A percentile compares a stretch with the other conserved stretches of the same genome.
Conservation (phyloP, 2,113 vertebrate genomes). For the Rallus limicola region DNA sequence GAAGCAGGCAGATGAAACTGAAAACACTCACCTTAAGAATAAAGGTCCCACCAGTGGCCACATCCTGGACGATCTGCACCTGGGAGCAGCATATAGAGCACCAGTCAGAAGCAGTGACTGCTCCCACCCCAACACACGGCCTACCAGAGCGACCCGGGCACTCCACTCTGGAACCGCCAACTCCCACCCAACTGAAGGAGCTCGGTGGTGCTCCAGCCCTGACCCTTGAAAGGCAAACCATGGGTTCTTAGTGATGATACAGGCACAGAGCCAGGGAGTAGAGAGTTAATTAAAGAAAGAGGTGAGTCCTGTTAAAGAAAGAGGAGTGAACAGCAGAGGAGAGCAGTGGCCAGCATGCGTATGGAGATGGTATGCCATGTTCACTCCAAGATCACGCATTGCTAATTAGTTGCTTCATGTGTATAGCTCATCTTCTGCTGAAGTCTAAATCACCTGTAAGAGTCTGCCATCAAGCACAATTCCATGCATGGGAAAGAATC, state of each 20-base stretch:
- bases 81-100: conserved; percentile 54
- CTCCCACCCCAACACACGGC: background rate
- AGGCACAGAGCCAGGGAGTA: background rate
- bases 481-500: background rate
- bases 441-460: background rate
- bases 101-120: background rate
- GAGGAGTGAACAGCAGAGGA: background rate
- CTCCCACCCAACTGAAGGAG: background rate
- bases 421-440: background rate
- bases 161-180: background rate
- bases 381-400: background rate
- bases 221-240: background rate
- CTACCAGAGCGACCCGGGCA: background rate
- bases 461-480: background rate
- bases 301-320: background rate
- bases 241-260: background rate
- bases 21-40: conserved; percentile 88
- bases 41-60: conserved; percentile 87
- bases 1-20: background rate
- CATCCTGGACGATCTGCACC: conserved; percentile 92
- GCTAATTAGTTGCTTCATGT: background rate
- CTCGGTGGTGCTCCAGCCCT: background rate
- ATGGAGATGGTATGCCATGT: background rate
- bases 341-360: background rate
- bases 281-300: background rate